Evolutionary conservation across 2,797 vertebrate species (phyloP).

Genomic region (Gephyroberyx darwinii): DNA sequence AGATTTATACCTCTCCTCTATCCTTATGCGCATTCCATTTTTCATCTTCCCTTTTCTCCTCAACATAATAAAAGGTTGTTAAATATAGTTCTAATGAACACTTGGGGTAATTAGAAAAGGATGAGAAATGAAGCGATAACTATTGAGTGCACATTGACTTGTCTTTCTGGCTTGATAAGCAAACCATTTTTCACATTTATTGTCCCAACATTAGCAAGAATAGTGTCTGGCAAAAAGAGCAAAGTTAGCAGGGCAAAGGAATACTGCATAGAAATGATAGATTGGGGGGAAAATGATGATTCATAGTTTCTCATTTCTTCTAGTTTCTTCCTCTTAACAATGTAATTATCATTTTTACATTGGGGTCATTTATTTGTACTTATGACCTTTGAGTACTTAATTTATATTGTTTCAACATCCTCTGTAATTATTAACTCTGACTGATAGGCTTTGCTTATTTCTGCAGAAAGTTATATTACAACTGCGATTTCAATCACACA

Average conservation of each 20-base stretch:
- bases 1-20: conserved; percentile 64
- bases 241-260: conserved; percentile 61
- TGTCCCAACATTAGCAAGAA: conserved; percentile 63
- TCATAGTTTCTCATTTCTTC: conserved; percentile 58
- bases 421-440: conserved; percentile 66
- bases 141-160: conserved; percentile 68
- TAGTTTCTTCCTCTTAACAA: conserved; percentile 48
- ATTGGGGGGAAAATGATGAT: conserved; percentile 59
- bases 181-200: conserved; percentile 74
- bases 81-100: conserved; percentile 79
- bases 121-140: conserved; percentile 72
- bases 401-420: conserved; percentile 60
- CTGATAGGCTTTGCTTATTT: conserved; percentile 31
- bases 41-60: conserved; percentile 62
- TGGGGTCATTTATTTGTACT: conserved; percentile 60
- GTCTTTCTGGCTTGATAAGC: conserved; percentile 72
- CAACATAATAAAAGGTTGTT: conserved; percentile 74
- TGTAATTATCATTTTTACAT: conserved; percentile 60
- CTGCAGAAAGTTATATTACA: conserved; percentile 11
- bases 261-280: conserved; percentile 1
- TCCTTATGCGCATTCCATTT: conserved; percentile 60
- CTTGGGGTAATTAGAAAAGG: conserved; percentile 79
- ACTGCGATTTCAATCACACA: conserved; percentile 10
- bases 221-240: conserved; percentile 60
- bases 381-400: conserved; percentile 49